These are phyloP conservation scores for Trichonephila clavata DNA, from an alignment of 1,140 invertebrate species.

Conservation along the genomic window DNA sequence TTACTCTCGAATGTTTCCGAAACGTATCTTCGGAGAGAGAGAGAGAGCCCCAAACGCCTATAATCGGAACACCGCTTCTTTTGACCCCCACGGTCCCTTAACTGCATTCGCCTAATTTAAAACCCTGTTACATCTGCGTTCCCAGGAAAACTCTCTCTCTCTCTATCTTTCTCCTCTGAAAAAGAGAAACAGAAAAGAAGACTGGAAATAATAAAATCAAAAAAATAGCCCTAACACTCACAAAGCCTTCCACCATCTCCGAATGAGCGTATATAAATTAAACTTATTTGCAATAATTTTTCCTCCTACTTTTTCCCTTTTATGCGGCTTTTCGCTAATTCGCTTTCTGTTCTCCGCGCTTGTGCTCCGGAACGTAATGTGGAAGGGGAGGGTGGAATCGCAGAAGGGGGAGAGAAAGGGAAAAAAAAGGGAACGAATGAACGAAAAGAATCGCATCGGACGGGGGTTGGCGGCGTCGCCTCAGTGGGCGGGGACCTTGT, in stretches of 20 bases:
- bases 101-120: constrained; percentile 74
- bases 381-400: not conserved
- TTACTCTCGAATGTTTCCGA: not conserved
- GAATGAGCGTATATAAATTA: constrained; percentile 76
- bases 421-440: constrained; percentile 40
- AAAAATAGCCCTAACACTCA: constrained; percentile 15
- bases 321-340: constrained; percentile 75
- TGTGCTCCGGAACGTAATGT: constrained; percentile 67
- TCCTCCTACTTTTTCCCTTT: constrained; percentile 72
- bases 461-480: constrained; percentile 46
- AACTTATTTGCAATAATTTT: constrained; percentile 77
- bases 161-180: not conserved
- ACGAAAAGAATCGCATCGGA: constrained; percentile 19
- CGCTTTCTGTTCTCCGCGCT: constrained; percentile 45
- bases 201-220: not conserved
- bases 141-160: not conserved
- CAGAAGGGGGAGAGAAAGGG: not conserved
- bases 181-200: constrained; percentile 23
- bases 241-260: constrained; percentile 42
- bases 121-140: constrained; percentile 65
- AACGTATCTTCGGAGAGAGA: not conserved
- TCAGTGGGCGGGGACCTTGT: constrained; percentile 49
- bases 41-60: not conserved
- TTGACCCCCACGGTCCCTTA: constrained; percentile 41
- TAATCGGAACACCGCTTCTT: not conserved